Base-by-base conservation (phyloP, 2,888 invertebrate species). In the Nephrocerus scutellatus region DNA sequence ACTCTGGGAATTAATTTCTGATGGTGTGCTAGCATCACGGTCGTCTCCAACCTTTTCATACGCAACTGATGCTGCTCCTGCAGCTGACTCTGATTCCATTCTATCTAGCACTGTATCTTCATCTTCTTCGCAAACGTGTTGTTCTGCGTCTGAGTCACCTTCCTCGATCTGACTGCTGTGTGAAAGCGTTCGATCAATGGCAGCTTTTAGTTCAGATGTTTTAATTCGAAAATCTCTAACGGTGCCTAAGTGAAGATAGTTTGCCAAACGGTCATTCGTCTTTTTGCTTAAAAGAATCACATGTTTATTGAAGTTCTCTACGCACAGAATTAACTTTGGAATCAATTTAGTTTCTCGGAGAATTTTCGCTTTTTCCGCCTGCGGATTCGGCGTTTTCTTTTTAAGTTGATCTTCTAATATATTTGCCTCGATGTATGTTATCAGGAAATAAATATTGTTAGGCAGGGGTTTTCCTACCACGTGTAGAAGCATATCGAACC, bases 181-280 rank as follows among this genome's bases (percentile, higher is more conserved):
- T 10, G 59, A 57, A 6, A 63, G 48, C 13, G 58, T 57, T n/a
- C 66, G 64, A 33, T 74, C 72, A 30, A 79, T 67, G 16, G 72
- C 72, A 46, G 74, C 72, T 38, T 68, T 68, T 8, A 78, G 53
- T 51, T 72, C 68, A 2, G 70, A 59, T 4, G 72, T 69, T 48
- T 72, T 72, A 19, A 77, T 72, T 46, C 77, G 70, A 53, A 78
- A 80, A 64, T 79, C 80, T 43, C 80, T 68, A 6, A 75, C 74
- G 2, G 72, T 72, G 10, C 79, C 77, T 43, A 73, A 71, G 46
- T 78, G 78, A 13, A 78, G 56, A 47, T 72, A 74, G 49, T 71
- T 73, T 1, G 70, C 54, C 39, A 75, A 52, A 32, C 73, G 71
- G 47, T 56, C 54, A 46, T 72, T 72, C 2, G 75, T 74, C 56